Evolutionary conservation across 2,797 vertebrate genomes (phyloP), one percentile per base, ranked within the genome.

Genomic region (Anolis apletophallus): DNA sequence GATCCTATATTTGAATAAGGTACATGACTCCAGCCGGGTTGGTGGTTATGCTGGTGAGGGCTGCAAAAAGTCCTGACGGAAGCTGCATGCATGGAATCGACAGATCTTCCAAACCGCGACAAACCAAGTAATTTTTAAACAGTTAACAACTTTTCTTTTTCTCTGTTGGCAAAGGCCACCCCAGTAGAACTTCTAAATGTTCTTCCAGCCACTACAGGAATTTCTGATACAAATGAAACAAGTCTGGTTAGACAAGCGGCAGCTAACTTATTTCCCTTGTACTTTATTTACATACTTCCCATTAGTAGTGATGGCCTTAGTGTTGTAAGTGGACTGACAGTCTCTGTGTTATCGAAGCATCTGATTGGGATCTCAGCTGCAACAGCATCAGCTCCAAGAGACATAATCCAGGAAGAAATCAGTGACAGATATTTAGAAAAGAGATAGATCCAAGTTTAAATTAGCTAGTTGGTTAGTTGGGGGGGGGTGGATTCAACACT

Each of bases 271-370:
- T 74, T 87, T 87, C 75, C 69, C 76, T 87, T 84, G 54, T 57
- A 55, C 13, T 87, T 87, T 87, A 87, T 87, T 87, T 87, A 87
- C 81, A 87, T 67, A 67, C 76, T 83, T 67, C 81, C 36, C 68
- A 74, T 84, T 79, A 84, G 40, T 26, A 74, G 4, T 36, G 68
- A 46, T 83, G 81, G 68, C 36, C 29, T 71, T 52, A 26, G 26
- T 83, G 52, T 64, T 83, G 54, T 59, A 87, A 84, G 67, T 57
- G 54, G 57, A 83, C n/a, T 40, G 75, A 79, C 34, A 83, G 32
- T 73, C 77, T 87, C 57, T 55, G 72, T 75, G 32, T 83, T 40
- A 87, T 78, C 54, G 52, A 23, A 87, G 67, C 64, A 78, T 67
- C 64, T 61, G 26, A 73, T 67, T 72, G 78, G 83, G 52, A 72